Base-by-base conservation (phyloP, 2,797 vertebrate genomes). In the Percopsis omiscomaycus region DNA sequence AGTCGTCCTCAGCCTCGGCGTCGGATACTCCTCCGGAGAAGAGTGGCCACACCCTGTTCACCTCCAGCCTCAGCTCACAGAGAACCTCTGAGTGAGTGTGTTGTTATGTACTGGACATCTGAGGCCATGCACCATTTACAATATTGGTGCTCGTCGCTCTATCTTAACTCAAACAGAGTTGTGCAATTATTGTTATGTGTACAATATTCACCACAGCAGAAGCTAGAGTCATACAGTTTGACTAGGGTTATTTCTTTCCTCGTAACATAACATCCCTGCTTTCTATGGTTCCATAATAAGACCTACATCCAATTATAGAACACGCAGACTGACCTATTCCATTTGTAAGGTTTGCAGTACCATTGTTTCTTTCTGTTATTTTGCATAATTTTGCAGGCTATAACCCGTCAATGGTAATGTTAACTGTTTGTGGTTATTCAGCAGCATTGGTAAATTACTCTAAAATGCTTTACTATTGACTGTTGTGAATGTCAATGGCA, bases 1-100 rank as follows among this genome's bases (percentile, higher is more conserved):
- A 95, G 3, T 96, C 96, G 13, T 97, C 96, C 0, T 92, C 89
- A 0, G 89, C 89, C 11, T 92, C 92, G 0, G 59, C 88, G 66
- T 92, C 92, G 1, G 93, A 90, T 37, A 91, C 89, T n/a, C 86
- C 92, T 0, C 75, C 85, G 0, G 91, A 92, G 63, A 91, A 85
- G 77, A 90, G 89, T 0, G 93, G 84, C 55, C 82, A 80, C 65
- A 88, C 91, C 68, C 87, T 92, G 22, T 84, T 94, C 9, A 73
- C 80, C 46, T 5, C 80, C 75, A 89, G 87, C 48, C 79, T 86
- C 68, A 81, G 78, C 79, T 74, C 83, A 14, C 59, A 81, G 68
- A 92, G 89, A 79, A 90, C 89, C 88, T 67, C 86, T 8, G 82
- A 83, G 93, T 93, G 81, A 87, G 90, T 70, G 47, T 15, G 54